These are phyloP conservation scores for Pedionomus torquatus DNA, from an alignment of 2,113 vertebrate species.

Conservation along the genomic window DNA sequence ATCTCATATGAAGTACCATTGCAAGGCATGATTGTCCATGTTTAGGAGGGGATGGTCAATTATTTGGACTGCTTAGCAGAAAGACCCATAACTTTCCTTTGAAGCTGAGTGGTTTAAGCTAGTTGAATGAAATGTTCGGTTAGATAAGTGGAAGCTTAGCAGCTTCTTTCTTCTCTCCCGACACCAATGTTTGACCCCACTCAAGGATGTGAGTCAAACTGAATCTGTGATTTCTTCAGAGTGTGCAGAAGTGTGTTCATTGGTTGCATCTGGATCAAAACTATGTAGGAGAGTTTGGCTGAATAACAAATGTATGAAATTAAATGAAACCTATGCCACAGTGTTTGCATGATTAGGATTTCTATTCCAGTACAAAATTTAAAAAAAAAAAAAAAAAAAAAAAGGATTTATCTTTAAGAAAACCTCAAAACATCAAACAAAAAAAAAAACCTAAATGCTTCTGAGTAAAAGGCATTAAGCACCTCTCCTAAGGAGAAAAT, in stretches of 20 bases:
- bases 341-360: not conserved
- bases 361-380: not conserved
- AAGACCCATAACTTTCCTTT: not conserved
- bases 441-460: not conserved
- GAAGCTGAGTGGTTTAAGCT: not conserved
- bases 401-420: not conserved
- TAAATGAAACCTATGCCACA: not conserved
- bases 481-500: not conserved
- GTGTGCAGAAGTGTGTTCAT: rapidly evolving
- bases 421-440: not conserved
- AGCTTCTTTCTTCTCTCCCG: not conserved
- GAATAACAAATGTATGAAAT: not conserved
- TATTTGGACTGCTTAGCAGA: not conserved
- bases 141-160: not conserved
- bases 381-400: not conserved
- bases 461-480: not conserved
- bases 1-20: not conserved
- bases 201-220: not conserved
- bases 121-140: not conserved
- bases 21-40: not conserved
- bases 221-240: not conserved
- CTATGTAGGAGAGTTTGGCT: not conserved
- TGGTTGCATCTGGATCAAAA: not conserved
- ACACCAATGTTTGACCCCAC: not conserved
- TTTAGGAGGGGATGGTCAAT: not conserved